Evolutionary conservation across 1,140 invertebrate genomes (phyloP).

Genomic region (Himalopsyche phryganea): DNA sequence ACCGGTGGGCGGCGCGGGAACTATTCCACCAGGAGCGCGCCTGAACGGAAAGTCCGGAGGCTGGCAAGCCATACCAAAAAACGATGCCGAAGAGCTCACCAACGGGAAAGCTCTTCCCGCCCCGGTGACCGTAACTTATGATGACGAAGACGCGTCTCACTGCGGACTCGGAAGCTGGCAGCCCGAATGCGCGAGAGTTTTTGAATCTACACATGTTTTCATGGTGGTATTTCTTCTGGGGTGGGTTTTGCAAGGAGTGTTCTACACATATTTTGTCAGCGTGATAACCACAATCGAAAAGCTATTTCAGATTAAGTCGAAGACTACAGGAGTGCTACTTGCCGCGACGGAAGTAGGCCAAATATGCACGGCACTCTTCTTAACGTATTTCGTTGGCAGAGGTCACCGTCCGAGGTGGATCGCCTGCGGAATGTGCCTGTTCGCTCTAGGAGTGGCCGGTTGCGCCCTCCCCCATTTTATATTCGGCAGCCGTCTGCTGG

Average conservation of each 20-base stretch:
- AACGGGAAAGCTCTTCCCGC: constrained; percentile 4
- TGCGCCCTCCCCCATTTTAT: constrained; percentile 82
- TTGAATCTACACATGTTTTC: constrained; percentile 87
- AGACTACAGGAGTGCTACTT: constrained; percentile 89
- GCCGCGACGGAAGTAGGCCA: constrained; percentile 94
- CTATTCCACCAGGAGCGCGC: not conserved
- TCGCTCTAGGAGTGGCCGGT: constrained; percentile 81
- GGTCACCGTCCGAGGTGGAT: constrained; percentile 96
- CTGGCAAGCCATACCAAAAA: constrained; percentile 15
- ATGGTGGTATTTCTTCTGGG: constrained; percentile 83
- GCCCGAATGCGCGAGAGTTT: constrained; percentile 68
- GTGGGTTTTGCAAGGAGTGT: constrained; percentile 90
- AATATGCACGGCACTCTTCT: constrained; percentile 79
- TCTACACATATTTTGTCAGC: constrained; percentile 92
- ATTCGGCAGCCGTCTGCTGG: constrained; percentile 69
- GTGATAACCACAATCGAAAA: constrained; percentile 97
- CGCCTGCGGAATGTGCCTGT: constrained; percentile 87
- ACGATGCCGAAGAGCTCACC: constrained; percentile 10
- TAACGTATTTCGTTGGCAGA: constrained; percentile 91
- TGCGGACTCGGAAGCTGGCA: constrained; percentile 69
- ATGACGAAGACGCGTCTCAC: constrained; percentile 43
- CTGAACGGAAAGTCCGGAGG: constrained; percentile 18
- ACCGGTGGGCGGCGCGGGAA: not conserved
- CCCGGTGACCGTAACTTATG: constrained; percentile 41
- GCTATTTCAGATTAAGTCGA: constrained; percentile 91